These are phyloP conservation scores for Pseudoatta argentina DNA, from an alignment of 1,140 invertebrate species.

Conservation along the genomic window DNA sequence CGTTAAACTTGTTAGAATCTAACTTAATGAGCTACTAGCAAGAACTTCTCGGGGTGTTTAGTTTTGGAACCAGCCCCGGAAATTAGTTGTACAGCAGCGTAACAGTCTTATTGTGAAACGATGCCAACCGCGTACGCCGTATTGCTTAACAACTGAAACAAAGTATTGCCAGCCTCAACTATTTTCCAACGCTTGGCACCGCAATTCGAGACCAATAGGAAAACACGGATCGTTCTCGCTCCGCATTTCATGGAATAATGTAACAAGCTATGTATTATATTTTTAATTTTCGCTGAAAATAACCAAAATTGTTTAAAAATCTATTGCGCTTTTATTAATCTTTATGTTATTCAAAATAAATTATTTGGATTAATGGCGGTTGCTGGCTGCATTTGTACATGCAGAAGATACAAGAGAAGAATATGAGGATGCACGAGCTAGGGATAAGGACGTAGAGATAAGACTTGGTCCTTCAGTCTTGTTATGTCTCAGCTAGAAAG, in stretches of 20 bases:
- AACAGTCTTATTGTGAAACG: slow-evolving; percentile 43
- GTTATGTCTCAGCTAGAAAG: background rate
- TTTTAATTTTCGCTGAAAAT: slow-evolving; percentile 1
- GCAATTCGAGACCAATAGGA: slow-evolving; percentile 32
- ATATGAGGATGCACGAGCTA: background rate
- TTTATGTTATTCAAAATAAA: background rate
- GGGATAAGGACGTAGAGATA: slow-evolving; percentile 11
- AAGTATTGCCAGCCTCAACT: slow-evolving; percentile 41
- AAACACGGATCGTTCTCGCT: background rate
- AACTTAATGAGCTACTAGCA: slow-evolving; percentile 52
- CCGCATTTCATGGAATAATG: background rate
- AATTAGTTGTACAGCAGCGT: slow-evolving; percentile 36
- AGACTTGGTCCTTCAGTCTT: background rate
- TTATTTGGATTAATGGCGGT: background rate
- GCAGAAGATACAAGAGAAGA: background rate
- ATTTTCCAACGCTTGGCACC: slow-evolving; percentile 23
- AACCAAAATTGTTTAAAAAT: slow-evolving; percentile 18
- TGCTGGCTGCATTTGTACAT: too few relatives aligned
- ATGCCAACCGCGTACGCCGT: slow-evolving; percentile 33
- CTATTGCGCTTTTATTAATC: background rate
- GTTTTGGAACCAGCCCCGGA: slow-evolving; percentile 33
- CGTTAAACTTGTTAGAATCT: slow-evolving; percentile 47
- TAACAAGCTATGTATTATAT: background rate
- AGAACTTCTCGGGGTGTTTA: slow-evolving; percentile 37
- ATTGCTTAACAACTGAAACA: slow-evolving; percentile 47